phyloP scores from a whole-genome alignment of 2,888 invertebrate species.

The Dendrolimus houi region DNA sequence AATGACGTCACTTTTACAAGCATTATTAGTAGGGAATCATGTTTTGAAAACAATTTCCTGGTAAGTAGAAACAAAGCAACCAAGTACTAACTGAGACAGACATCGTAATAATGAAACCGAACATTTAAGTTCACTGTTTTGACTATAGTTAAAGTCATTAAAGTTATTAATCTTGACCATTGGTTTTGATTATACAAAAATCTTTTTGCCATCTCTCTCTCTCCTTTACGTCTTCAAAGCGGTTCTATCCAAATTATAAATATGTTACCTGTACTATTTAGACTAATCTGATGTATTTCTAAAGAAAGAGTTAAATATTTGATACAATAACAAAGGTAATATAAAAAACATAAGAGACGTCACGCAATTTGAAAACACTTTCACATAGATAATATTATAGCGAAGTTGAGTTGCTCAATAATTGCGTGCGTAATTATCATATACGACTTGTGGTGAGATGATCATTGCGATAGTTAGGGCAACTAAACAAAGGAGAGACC shows the following conservation, averaged over 20 bases:
- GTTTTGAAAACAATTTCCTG: conserved; percentile 39
- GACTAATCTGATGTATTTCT: no score
- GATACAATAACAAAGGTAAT: no score
- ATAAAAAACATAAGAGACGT: conserved; percentile 13
- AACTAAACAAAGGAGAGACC: conserved; percentile 53
- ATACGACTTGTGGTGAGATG: conserved; percentile 35
- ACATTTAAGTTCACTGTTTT: neutral
- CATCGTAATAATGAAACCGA: conserved; percentile 11
- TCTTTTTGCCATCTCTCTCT: no score
- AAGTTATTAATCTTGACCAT: no score
- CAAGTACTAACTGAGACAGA: conserved; percentile 25
- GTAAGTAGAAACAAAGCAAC: conserved; percentile 25
- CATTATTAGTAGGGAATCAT: conserved; percentile 10
- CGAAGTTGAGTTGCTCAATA: conserved; percentile 22
- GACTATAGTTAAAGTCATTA: no score
- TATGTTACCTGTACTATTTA: no score
- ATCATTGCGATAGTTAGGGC: conserved; percentile 50
- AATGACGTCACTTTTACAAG: no score
- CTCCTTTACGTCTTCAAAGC: no score
- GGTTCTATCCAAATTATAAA: no score
- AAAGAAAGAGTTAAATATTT: no score
- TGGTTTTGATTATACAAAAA: no score
- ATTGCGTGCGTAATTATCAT: conserved; percentile 44
- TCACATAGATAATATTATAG: conserved; percentile 14
- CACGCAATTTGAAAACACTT: conserved; percentile 23